These are phyloP conservation scores for Kryptopterus vitreolus DNA, from an alignment of 2,797 vertebrate species.

Conservation along the genomic window DNA sequence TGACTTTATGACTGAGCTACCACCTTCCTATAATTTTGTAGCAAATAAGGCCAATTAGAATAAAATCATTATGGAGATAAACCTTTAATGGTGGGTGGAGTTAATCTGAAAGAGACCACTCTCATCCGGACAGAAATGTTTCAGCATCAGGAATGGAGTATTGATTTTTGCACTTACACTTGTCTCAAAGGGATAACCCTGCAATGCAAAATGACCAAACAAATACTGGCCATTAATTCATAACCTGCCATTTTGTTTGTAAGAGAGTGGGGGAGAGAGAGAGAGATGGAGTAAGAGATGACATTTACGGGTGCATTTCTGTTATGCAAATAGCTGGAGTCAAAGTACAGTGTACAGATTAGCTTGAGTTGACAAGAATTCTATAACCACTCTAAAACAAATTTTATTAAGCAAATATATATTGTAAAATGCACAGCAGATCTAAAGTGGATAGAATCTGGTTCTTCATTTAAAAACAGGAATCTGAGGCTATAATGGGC, in stretches of 20 bases:
- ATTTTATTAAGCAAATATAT: background rate
- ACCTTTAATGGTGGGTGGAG: background rate
- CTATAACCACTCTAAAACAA: background rate
- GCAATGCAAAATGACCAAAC: background rate
- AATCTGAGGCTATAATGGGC: background rate
- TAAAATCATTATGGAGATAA: background rate
- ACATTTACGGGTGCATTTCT: background rate
- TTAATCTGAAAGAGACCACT: background rate
- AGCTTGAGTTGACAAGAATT: background rate
- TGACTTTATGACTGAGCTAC: too few relatives aligned
- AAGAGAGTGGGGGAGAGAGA: background rate
- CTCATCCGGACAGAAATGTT: background rate
- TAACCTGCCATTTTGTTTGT: too few relatives aligned
- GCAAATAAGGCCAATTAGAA: background rate
- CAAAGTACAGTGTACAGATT: background rate
- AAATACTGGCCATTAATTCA: background rate
- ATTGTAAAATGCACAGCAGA: background rate
- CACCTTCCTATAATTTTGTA: background rate
- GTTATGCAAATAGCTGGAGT: background rate
- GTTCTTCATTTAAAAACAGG: background rate
- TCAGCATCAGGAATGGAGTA: background rate
- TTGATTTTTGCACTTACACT: background rate
- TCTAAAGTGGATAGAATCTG: background rate
- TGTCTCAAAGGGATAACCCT: background rate
- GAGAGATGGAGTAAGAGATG: too few relatives aligned